phyloP scores from a whole-genome alignment of 2,797 vertebrate genomes.

The Myotis myotis region DNA sequence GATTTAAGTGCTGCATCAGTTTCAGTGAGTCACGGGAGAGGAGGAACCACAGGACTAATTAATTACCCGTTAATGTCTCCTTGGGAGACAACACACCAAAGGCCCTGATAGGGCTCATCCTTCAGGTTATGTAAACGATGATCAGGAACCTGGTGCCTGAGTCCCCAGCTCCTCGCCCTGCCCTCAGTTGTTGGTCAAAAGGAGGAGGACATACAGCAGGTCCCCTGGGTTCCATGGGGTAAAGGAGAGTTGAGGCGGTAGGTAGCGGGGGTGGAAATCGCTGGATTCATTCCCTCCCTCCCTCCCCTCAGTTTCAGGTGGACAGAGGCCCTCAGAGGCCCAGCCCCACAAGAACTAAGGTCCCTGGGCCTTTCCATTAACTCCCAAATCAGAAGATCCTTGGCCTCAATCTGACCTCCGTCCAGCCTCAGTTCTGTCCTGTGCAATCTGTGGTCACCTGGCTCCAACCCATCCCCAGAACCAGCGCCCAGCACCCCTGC shows the following conservation, averaged over 20 bases:
- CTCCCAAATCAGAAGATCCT: not conserved
- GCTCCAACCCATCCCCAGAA: not conserved
- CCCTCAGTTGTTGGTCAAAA: not conserved
- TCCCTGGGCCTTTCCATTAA: not conserved
- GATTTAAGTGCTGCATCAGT: not conserved
- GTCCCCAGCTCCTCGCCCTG: not conserved
- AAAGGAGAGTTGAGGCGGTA: not conserved
- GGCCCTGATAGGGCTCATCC: not conserved
- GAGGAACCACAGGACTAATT: not conserved
- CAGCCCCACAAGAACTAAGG: not conserved
- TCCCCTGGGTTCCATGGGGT: not conserved
- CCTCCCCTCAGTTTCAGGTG: not conserved
- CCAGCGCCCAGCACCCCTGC: not conserved
- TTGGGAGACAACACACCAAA: not conserved
- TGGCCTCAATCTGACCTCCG: not conserved
- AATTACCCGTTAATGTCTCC: slow-evolving; percentile 43
- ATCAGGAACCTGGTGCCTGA: not conserved
- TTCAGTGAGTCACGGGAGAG: slow-evolving; percentile 53
- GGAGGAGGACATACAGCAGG: not conserved
- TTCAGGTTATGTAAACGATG: slow-evolving; percentile 8
- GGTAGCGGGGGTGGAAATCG: too few relatives aligned
- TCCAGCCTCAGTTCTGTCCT: not conserved
- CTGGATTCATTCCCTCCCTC: not conserved
- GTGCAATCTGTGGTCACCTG: not conserved
- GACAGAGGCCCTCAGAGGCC: not conserved